Percentiles rank a stretch among this genome's conserved stretches.
These are phyloP conservation scores for Thomomys bottae DNA, from an alignment of 2,113 vertebrate species.

Conservation along the genomic window DNA sequence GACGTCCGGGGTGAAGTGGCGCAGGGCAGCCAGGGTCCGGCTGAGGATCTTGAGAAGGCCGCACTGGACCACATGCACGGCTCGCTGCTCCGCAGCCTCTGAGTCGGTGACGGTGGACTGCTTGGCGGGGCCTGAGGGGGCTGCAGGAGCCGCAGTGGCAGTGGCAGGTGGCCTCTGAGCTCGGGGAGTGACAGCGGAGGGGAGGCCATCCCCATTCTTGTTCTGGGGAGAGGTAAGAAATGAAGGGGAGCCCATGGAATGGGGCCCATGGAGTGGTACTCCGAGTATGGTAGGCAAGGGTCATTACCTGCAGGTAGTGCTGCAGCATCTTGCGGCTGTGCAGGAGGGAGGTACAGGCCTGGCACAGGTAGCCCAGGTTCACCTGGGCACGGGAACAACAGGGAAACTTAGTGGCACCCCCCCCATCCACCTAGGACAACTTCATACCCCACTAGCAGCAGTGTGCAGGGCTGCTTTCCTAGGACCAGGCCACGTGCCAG, in stretches of 20 bases:
- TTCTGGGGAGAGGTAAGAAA: constrained; percentile 82
- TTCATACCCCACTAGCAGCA: too few species aligned
- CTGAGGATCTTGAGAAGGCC: constrained; percentile 98
- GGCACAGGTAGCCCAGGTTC: constrained; percentile 96
- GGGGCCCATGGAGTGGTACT: neutral
- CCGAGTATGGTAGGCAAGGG: accelerated
- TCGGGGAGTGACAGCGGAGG: constrained; percentile 86
- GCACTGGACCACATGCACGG: constrained; percentile 93
- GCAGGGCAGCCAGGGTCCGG: constrained; percentile 94
- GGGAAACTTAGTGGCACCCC: neutral
- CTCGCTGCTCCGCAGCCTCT: constrained; percentile 92
- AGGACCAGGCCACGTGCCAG: neutral
- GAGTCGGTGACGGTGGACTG: constrained; percentile 87
- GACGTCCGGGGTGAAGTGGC: constrained; percentile 97
- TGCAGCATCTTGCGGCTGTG: constrained; percentile 99
- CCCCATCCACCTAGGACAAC: neutral
- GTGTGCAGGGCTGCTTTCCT: neutral
- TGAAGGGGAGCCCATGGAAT: neutral
- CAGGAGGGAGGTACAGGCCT: constrained; percentile 97
- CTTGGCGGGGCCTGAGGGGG: constrained; percentile 83
- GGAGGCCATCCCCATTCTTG: constrained; percentile 93
- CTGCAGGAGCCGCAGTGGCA: neutral
- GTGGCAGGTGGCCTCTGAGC: constrained; percentile 83
- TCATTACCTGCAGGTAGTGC: constrained; percentile 95
- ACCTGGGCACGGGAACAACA: constrained; percentile 85